Base-by-base conservation (phyloP, 2,113 vertebrate species). In the Rhineura floridana region DNA sequence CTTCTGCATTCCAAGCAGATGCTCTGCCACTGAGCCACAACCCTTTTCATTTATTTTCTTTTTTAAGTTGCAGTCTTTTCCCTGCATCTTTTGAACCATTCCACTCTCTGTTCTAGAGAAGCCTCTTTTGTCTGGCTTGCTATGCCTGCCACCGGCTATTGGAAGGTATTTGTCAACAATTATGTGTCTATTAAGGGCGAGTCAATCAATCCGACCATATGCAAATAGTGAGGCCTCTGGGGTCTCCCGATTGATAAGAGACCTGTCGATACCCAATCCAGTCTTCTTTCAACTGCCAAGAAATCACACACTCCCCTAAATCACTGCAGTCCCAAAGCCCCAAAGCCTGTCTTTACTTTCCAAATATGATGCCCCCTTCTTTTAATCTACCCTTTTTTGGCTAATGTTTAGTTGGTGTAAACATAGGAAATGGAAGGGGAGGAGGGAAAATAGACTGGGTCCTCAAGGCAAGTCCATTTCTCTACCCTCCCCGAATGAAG, bases 171-270 rank as follows among this genome's bases (percentile, higher is more conserved):
- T 98, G 98, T 98, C 98, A 98, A 98, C 98, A 99, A 99, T 99
- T 99, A 99, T 97, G 95, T 98, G 98, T 99, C 98, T 98, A 98
- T 99, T 99, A 99, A 99, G 97, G 97, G 98, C 96, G 96, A 98
- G 98, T 99, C 98, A 98, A 98, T 99, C 98, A 98, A 98, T 99
- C 98, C 98, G 97, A 96, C 97, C 96, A 96, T 97, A 97, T 97
- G 97, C 97, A 97, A 98, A 98, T 97, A 97, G 97, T 96, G 95
- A 96, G 96, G 97, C 97, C 98, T 98, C 96, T 89, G 91, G 98
- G 97, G 97, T 95, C 96, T 92, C 73, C 94, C 96, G 98, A 98
- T 98, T 97, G 98, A 99, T 97, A 97, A 59, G 96, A 94, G 96
- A 94, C 94, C 93, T 98, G 98, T 98, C 98, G 96, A 99, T 99